Evolutionary conservation across 2,888 invertebrate species (phyloP), one percentile per base, ranked within the genome.

Genomic region (Adelognathus sp.): DNA sequence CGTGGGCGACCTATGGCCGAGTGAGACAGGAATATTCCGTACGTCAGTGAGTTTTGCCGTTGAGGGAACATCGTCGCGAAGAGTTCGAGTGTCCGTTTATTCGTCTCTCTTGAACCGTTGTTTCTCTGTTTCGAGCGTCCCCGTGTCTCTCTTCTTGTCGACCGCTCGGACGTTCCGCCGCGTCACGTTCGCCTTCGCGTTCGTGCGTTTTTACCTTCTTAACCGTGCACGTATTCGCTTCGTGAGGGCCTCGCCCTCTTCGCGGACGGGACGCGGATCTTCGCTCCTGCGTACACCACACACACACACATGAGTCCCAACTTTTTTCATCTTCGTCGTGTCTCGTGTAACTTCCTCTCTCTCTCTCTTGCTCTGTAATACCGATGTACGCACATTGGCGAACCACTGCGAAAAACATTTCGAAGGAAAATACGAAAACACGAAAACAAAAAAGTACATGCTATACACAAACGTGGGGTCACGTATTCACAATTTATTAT

Each of bases 161-260:
- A 77, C 58, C 80, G 71, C 82, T 81, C 72, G 82, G 82, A 84
- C 83, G 83, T 85, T 82, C 84, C 84, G 85, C 86, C 85, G 82
- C 83, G 82, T 86, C 85, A 86, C 86, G 85, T 86, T 86, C 86
- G 83, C 83, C 82, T 86, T 86, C 80, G 70, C 75, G 78, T 82
- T 83, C 80, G 83, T 83, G 83, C 82, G 81, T 83, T 82, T 82
- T 76, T 82, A 80, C 84, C 80, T 79, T 83, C 82, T 81, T 75
- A 80, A 82, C 81, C 80, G 81, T 81, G 83, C 85, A 84, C 85
- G 85, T 84, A 83, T 82, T 83, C 83, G 79, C 80, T 83, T 78
- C 84, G 84, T 84, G 81, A 84, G 82, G 79, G 82, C 83, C 83
- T 84, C 85, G 83, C 83, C 85, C 85, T 85, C 83, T 66, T 79